Base-by-base conservation (phyloP, 1,140 invertebrate genomes). In the Grapholita molesta region DNA sequence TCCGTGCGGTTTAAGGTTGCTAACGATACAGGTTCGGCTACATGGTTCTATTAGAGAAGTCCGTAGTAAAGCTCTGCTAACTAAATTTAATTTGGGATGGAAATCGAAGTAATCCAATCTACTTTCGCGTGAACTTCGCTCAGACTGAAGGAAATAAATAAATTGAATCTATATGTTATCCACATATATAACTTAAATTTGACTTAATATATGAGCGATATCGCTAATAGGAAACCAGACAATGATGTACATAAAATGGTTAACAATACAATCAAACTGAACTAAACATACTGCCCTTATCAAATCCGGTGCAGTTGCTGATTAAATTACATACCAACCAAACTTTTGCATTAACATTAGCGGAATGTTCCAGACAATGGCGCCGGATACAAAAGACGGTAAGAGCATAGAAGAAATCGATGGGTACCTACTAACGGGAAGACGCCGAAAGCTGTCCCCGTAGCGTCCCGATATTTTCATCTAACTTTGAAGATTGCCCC, bases 401-500 rank as follows among this genome's bases (percentile, higher is more conserved):
- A 73, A 57, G 70, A 74, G 66, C 76, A 71, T 75, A 77, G 77
- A 75, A 68, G 64, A 61, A 75, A 71, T 69, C 68, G 71, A 73
- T 67, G 74, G 74, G 70, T 81, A 77, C n/a, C n/a, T n/a, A n/a
- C 74, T 80, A 83, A 79, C 72, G 75, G 78, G 66, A 69, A 81
- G 70, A 75, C 77, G 71, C 67, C 38, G 69, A 82, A 80, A 80
- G 75, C 70, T 71, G 64, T 48, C 42, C 42, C 66, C 69, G 69
- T 75, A 68, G 66, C 75, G 64, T 64, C 72, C 78, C 77, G 80
- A 85, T 86, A 88, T 88, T 90, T 90, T 90, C 86, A 90, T 90
- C 88, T 90, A 88, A 90, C 80, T 86, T 90, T 88, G 80, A 85
- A 87, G 84, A 88, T 88, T 90, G 82, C 77, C 78, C 82, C 74